Evolutionary conservation across 2,888 invertebrate species (phyloP), one percentile per base, ranked within the genome.

Genomic region (Euplagia quadripunctaria): DNA sequence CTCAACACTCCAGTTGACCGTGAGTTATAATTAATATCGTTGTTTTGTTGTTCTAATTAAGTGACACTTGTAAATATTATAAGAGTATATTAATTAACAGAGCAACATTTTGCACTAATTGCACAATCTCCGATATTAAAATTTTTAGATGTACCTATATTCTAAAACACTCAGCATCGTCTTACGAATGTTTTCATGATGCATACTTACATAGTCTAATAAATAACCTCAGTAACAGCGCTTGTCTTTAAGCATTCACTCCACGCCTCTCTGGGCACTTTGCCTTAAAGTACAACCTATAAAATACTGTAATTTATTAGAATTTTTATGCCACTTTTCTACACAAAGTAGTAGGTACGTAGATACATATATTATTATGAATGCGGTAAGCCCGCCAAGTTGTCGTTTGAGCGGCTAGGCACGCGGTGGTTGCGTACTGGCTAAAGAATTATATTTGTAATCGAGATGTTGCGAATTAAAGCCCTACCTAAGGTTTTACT

Each of bases 171-270:
- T 31, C 2, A 31, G 31, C 31, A 20, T 61, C 61, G 20, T n/a
- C 58, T 31, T 61, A 31, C 61, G 14, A 61, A 31, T 31, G 12
- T 46, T n/a, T 46, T 9, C 46, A 31, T 49, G 20, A 49, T n/a
- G 46, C 5, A 31, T 11, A 49, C 20, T 17, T 46, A 46, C 31
- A 31, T 61, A 61, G 12, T 31, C 5, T 14, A 66, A 66, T 66
- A 66, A 49, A 66, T 66, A 66, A 64, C 67, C 31, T 69, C 64
- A 80, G 74, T 73, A 76, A 70, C 77, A 77, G 64, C 76, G 67
- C 46, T 31, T 20, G 65, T 66, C 49, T 49, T 66, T 66, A 66
- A 49, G 20, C 49, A 66, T 66, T 67, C 52, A 67, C 51, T 41
- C 67, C 67, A 67, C 31, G 31, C 67, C 17, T 17, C 31, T 52